Percentiles rank a stretch among this genome's conserved stretches.
Conservation (phyloP, 2,113 vertebrate genomes). For the Typhlomys cinereus region DNA sequence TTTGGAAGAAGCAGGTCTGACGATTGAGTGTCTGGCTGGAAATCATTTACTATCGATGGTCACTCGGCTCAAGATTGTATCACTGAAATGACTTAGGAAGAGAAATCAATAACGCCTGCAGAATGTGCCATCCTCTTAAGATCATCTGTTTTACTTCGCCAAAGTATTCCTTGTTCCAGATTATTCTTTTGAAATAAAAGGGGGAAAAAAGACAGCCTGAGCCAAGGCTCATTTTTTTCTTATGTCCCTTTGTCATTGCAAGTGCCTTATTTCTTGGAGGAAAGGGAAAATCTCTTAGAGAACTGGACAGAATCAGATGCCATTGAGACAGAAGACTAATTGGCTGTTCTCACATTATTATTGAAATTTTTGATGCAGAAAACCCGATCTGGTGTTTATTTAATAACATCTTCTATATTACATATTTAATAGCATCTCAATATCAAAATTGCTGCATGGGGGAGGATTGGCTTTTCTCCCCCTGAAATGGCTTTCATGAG, state of each 20-base stretch:
- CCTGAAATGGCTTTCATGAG: neutral
- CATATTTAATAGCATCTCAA: constrained; percentile 13
- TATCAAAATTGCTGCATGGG: constrained; percentile 24
- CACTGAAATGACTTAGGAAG: constrained; percentile 74
- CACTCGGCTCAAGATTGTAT: constrained; percentile 75
- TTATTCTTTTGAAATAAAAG: constrained; percentile 74
- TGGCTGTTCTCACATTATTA: neutral
- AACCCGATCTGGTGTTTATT: neutral
- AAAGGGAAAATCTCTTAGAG: neutral
- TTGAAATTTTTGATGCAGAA: neutral
- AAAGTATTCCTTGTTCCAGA: constrained; percentile 60
- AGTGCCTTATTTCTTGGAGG: neutral
- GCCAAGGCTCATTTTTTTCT: constrained; percentile 45
- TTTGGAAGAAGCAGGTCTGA: constrained; percentile 65
- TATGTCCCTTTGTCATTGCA: constrained; percentile 34
- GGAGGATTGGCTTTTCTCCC: neutral
- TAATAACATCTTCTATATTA: constrained; percentile 9
- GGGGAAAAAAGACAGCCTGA: constrained; percentile 8
- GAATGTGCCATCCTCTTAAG: constrained; percentile 56
- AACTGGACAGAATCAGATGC: neutral
- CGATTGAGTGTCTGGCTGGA: constrained; percentile 68
- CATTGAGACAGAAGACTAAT: neutral
- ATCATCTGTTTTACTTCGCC: constrained; percentile 62
- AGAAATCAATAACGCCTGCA: constrained; percentile 77
- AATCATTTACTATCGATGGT: constrained; percentile 77